A percentile compares a stretch with the other conserved stretches of the same genome.
These are phyloP conservation scores for Sinella curviseta DNA, from an alignment of 1,140 invertebrate genomes.

Conservation along the genomic window DNA sequence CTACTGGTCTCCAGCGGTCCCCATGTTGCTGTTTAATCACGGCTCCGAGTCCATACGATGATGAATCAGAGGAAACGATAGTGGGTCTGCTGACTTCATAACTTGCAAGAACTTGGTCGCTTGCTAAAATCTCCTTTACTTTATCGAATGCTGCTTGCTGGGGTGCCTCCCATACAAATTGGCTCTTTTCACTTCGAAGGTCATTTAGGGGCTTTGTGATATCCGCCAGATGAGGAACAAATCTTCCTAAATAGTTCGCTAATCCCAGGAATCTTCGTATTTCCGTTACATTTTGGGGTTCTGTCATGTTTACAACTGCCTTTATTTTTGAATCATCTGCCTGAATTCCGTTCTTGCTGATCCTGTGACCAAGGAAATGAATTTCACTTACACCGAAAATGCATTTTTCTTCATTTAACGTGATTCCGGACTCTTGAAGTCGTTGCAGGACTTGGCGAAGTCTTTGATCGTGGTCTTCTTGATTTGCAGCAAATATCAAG, in stretches of 20 bases:
- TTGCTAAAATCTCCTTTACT: constrained; percentile 21
- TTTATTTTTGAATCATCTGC: constrained; percentile 52
- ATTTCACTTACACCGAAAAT: constrained; percentile 47
- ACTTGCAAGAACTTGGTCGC: constrained; percentile 9
- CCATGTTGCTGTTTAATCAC: constrained; percentile 47
- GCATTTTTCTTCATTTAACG: constrained; percentile 52
- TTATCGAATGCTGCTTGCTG: constrained; percentile 50
- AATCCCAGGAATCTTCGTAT: constrained; percentile 52
- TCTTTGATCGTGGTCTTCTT: constrained; percentile 43
- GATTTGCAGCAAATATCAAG: constrained; percentile 43
- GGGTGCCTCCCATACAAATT: constrained; percentile 49
- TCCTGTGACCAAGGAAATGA: constrained; percentile 54
- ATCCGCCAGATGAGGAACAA: constrained; percentile 50
- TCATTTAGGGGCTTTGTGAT: constrained; percentile 48
- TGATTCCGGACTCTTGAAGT: constrained; percentile 19
- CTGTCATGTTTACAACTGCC: constrained; percentile 50
- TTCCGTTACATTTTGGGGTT: constrained; percentile 46
- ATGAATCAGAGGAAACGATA: constrained; percentile 44
- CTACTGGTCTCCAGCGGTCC: constrained; percentile 44
- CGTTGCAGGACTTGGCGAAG: constrained; percentile 48
- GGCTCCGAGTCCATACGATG: constrained; percentile 49
- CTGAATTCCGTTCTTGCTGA: constrained; percentile 53
- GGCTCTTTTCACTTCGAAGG: constrained; percentile 48
- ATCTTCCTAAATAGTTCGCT: constrained; percentile 52
- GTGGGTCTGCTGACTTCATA: constrained; percentile 7